Evolutionary conservation across 2,797 vertebrate genomes (phyloP).

Genomic region (Pipistrellus pygmaeus): DNA sequence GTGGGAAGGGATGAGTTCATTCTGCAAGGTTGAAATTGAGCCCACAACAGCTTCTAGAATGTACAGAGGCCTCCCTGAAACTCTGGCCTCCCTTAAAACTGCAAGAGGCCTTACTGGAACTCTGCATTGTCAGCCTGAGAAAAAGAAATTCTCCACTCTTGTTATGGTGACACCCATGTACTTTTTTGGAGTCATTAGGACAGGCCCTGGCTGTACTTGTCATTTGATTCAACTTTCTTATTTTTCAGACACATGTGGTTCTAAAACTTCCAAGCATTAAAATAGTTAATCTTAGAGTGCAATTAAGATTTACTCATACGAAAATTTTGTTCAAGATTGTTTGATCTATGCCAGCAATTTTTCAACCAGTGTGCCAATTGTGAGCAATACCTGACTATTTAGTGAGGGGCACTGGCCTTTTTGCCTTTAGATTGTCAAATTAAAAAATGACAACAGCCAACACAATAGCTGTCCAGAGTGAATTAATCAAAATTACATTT

Average conservation of each 20-base stretch:
- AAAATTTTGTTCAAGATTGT: constrained; percentile 23
- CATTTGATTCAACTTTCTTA: not conserved
- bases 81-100: not conserved
- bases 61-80: not conserved
- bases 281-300: constrained; percentile 8
- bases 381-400: not conserved
- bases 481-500: not conserved
- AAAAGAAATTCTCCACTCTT: not conserved
- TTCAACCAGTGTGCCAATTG: not conserved
- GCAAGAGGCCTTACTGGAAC: not conserved
- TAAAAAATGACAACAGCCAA: not conserved
- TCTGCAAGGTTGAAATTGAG: not conserved
- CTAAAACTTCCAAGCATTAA: not conserved
- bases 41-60: not conserved
- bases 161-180: not conserved
- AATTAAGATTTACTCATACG: constrained; percentile 7
- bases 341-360: not conserved
- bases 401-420: too few relatives aligned
- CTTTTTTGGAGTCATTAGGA: not conserved
- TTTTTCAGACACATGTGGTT: constrained; percentile 14
- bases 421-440: too few relatives aligned
- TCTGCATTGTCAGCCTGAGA: not conserved
- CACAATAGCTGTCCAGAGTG: not conserved
- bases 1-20: not conserved
- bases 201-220: not conserved